A percentile compares a stretch with the other conserved stretches of the same genome.
Conservation (phyloP, 2,113 vertebrate genomes). For the Peromyscus californicus region DNA sequence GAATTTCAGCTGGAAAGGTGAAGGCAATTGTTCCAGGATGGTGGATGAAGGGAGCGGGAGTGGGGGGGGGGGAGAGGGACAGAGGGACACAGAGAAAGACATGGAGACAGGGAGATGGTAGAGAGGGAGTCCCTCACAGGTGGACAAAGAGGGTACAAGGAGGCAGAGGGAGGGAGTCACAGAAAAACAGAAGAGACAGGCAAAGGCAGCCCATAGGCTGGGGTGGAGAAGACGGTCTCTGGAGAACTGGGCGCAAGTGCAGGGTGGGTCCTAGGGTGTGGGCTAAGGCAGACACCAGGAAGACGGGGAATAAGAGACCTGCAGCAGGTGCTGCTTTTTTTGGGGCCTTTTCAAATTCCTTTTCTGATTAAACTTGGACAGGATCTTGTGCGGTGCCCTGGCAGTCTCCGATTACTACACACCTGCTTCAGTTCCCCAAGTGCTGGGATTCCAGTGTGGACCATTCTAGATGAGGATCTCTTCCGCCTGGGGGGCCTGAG, state of each 20-base stretch:
- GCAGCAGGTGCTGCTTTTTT: not conserved
- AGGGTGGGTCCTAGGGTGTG: not conserved
- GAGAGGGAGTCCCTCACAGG: not conserved
- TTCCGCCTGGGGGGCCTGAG: not conserved
- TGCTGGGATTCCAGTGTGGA: not conserved
- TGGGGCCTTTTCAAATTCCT: not conserved
- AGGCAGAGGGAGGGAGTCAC: not conserved
- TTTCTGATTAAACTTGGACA: not conserved
- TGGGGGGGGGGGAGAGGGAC: accelerated
- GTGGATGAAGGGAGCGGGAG: too few relatives aligned
- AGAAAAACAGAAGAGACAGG: not conserved
- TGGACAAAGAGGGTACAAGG: too few relatives aligned
- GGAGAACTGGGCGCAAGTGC: not conserved
- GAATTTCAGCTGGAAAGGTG: not conserved
- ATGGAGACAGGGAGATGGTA: not conserved
- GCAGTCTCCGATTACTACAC: not conserved
- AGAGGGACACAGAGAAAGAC: not conserved
- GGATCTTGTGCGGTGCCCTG: not conserved
- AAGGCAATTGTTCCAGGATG: constrained; percentile 31
- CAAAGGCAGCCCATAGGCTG: not conserved
- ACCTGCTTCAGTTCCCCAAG: not conserved
- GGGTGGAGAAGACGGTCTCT: not conserved
- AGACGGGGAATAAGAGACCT: not conserved
- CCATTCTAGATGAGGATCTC: not conserved
- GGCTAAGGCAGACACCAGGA: not conserved